These are phyloP conservation scores for Hermaeophaga mercurialis DNA, from an alignment of 2,888 invertebrate species.

Conservation along the genomic window DNA sequence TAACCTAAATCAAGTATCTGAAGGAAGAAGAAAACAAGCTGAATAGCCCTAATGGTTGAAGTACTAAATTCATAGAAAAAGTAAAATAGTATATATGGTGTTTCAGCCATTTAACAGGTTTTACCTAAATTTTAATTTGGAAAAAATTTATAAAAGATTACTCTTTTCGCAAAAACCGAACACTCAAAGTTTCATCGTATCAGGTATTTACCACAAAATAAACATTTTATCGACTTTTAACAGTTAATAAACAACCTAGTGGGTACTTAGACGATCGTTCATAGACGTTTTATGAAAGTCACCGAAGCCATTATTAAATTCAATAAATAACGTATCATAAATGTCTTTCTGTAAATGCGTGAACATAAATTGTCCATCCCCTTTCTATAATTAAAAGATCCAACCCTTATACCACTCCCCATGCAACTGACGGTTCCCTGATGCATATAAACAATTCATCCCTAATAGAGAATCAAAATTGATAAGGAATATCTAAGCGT, in stretches of 20 bases:
- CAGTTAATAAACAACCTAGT: conserved; percentile 10
- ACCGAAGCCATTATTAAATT: conserved; percentile 35
- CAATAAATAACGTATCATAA: conserved; percentile 47
- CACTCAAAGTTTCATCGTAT: no score
- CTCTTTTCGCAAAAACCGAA: no score
- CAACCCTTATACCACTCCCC: conserved; percentile 45
- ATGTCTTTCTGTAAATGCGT: conserved; percentile 42
- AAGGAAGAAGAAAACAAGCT: no score
- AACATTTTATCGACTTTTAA: conserved; percentile 4
- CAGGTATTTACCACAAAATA: not conserved
- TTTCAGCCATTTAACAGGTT: no score
- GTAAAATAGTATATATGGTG: no score
- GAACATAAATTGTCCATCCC: conserved; percentile 48
- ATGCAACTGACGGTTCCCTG: conserved; percentile 45
- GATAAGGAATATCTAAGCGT: conserved; percentile 9
- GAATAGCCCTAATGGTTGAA: no score
- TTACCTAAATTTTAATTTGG: no score
- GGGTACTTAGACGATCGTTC: conserved; percentile 2
- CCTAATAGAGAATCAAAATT: conserved; percentile 10
- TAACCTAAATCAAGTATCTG: no score
- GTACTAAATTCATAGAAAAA: no score
- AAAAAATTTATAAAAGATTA: no score
- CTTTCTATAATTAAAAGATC: conserved; percentile 52
- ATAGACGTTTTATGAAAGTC: conserved; percentile 24
- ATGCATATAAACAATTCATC: conserved; percentile 44